Evolutionary conservation across 2,797 vertebrate species (phyloP), one percentile per base, ranked within the genome.

Genomic region (Catostomus latipinnis): DNA sequence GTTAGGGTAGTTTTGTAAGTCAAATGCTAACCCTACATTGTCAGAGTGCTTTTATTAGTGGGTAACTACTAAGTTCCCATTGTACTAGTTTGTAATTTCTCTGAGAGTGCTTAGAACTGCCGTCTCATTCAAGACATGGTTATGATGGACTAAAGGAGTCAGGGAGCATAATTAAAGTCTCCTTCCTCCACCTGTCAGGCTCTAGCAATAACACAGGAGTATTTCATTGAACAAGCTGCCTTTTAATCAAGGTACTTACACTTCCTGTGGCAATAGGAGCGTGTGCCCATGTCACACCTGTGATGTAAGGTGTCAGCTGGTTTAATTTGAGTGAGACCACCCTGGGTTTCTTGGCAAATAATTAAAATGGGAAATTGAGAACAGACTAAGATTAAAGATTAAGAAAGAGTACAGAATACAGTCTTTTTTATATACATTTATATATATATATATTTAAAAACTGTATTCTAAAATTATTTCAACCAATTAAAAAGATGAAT

Each of bases 211-310:
- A 54, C 56, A 62, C 73, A n/a, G 13, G 22, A 60, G 45, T 56
- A 74, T 84, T 84, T 81, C 76, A 83, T 85, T 85, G 81, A 75
- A 71, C 56, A 76, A 56, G 80, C 71, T 78, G 79, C 80, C 43
- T 84, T 81, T 87, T 83, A 85, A 84, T 84, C 61, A 86, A 76
- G 61, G 18, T 63, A 48, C 57, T 49, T 34, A 11, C 22, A 8
- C 74, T n/a, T 76, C 81, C 71, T 74, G 73, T 76, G 67, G 82
- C 14, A 54, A 58, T 13, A 9, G n/a, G 16, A 54, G 53, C 10
- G 4, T 52, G 49, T 57, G 71, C 22, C 54, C 8, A 4, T 62
- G 67, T 66, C 56, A 52, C 18, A 56, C 16, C 8, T 5, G 34
- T 11, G 1, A 16, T n/a, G 10, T 10, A 18, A 5, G 5, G n/a